These are phyloP conservation scores for Corapipo altera DNA, from an alignment of 2,113 vertebrate species.

Conservation along the genomic window DNA sequence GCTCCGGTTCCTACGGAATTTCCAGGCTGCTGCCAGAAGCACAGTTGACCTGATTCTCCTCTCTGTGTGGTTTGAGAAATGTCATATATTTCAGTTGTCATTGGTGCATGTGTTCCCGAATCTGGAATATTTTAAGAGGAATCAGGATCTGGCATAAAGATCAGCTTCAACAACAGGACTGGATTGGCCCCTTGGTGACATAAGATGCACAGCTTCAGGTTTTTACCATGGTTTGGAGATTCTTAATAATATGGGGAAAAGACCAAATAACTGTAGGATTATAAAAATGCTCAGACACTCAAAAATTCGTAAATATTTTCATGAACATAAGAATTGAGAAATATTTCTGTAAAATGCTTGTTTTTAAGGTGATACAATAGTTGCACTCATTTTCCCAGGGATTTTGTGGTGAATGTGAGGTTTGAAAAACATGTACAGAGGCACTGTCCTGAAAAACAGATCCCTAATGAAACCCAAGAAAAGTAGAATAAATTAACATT, in stretches of 20 bases:
- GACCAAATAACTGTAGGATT: background rate
- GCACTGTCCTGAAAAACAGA: background rate
- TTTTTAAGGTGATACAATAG: background rate
- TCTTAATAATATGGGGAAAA: background rate
- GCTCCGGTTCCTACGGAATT: background rate
- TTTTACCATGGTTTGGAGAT: background rate
- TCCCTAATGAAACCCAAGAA: background rate
- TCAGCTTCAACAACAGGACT: background rate
- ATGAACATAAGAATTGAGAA: background rate
- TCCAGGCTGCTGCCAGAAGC: conserved; percentile 4
- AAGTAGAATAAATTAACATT: background rate
- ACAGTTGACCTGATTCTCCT: background rate
- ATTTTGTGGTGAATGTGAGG: background rate
- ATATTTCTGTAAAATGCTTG: background rate
- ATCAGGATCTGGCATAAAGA: background rate
- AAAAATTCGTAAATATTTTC: background rate
- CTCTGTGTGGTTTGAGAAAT: background rate
- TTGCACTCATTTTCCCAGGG: background rate
- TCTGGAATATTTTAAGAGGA: background rate
- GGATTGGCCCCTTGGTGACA: background rate
- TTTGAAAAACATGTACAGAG: background rate
- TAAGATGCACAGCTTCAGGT: background rate
- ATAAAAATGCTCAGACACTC: background rate
- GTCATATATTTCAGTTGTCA: background rate
- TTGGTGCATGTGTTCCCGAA: background rate